Conservation (phyloP, 2,113 vertebrate genomes). For the Scomber colias region DNA sequence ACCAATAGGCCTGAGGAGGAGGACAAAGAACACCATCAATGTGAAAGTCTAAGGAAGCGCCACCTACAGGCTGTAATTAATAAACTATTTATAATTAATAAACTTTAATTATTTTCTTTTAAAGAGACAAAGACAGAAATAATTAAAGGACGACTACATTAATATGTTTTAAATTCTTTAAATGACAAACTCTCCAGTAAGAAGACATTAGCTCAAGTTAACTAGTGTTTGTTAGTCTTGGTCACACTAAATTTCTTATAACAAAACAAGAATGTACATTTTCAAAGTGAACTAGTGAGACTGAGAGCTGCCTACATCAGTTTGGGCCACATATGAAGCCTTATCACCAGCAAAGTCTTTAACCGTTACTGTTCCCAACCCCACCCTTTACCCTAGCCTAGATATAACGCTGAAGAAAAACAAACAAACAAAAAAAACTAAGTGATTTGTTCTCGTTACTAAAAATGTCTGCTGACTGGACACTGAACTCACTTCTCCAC, state of each 20-base stretch:
- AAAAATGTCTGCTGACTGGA: not conserved
- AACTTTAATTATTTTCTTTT: too few relatives aligned
- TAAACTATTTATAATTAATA: too few relatives aligned
- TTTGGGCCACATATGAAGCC: not conserved
- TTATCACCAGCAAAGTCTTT: conserved; percentile 50
- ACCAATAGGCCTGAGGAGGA: conserved; percentile 85
- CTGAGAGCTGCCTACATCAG: not conserved
- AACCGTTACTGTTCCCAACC: conserved; percentile 21
- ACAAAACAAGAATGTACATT: not conserved
- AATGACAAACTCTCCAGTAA: not conserved
- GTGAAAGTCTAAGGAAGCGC: not conserved
- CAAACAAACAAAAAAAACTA: too few relatives aligned
- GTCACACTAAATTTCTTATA: too few relatives aligned
- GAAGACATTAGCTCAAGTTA: not conserved
- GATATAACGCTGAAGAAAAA: too few relatives aligned
- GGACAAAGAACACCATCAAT: not conserved
- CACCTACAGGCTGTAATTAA: not conserved
- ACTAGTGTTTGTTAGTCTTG: not conserved
- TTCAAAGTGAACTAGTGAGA: not conserved
- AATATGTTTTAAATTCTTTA: not conserved
- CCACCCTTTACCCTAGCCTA: not conserved
- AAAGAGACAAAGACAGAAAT: too few relatives aligned
- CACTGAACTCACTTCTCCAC: conserved; percentile 92
- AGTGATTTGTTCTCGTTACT: not conserved
- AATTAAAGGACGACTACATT: not conserved